Base-by-base conservation (phyloP, 2,888 invertebrate genomes). In the Siphonodentalium dalli region DNA sequence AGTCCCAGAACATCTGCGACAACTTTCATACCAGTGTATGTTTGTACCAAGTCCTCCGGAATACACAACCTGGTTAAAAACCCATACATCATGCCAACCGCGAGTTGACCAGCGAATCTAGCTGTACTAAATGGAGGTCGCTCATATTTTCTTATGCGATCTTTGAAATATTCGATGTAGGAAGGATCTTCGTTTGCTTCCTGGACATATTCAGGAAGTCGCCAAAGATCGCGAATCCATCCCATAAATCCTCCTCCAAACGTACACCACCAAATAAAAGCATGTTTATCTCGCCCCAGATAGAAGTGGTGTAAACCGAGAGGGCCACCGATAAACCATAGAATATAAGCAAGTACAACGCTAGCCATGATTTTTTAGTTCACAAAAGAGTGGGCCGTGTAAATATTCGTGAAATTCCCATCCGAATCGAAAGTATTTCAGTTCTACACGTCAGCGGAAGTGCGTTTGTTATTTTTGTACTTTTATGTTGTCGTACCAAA, bases 261-360 rank as follows among this genome's bases (percentile, higher is more conserved):
- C 0, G 93, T 92, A 54, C 89, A 88, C 88, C 91, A 91, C 87
- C 91, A 93, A 0, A 94, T 85, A 76, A 96, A 91, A 0, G 92
- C 96, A 70, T 97, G 97, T 21, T 88, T 86, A 81, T 95, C 93
- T 51, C 96, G 85, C 47, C 88, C 87, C 61, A 97, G 84, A 82
- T 97, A 97, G 72, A 96, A 87, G 78, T 95, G 93, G 82, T 97
- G 97, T 5, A 91, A 83, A 0, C 96, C 96, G 66, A 92, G 88
- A 69, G 91, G 82, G 4, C 97, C 97, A 18, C 93, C 92, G 65
- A 92, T 86, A 0, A 93, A 73, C 95, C 95, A 97, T 34, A 89
- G 83, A 1, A 94, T 55, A 76, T 95, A 97, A 0, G 96, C 88
- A 71, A 87, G 76, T 43, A 89, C 75, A 9, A 83, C 76, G 47